These are phyloP conservation scores for Pterocles orientalis DNA, from an alignment of 2,113 vertebrate species.

Conservation along the genomic window DNA sequence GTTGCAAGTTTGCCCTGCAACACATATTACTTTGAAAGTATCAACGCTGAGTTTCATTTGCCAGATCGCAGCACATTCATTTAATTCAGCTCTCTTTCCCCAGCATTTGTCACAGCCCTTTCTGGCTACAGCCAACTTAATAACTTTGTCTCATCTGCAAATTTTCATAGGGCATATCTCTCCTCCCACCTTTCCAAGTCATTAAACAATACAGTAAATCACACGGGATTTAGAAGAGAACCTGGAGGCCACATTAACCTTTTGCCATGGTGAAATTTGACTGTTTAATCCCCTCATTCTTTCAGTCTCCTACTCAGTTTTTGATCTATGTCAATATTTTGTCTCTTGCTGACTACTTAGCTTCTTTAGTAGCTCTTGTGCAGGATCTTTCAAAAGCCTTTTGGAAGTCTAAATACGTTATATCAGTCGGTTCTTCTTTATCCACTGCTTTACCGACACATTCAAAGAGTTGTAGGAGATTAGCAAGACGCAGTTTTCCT, in stretches of 20 bases:
- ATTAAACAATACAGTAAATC: conserved; percentile 53
- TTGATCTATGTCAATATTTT: conserved; percentile 63
- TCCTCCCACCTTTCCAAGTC: conserved; percentile 37
- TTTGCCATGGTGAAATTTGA: conserved; percentile 17
- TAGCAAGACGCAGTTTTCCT: neutral
- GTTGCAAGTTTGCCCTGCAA: neutral
- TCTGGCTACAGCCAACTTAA: neutral
- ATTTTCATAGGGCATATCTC: neutral
- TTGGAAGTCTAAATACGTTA: conserved; percentile 27
- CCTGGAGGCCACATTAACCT: conserved; percentile 40
- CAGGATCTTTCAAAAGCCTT: conserved; percentile 47
- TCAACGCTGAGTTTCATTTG: neutral
- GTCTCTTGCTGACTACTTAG: conserved; percentile 39
- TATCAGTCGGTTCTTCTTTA: conserved; percentile 28
- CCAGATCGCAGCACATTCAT: accelerated
- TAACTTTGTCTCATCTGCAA: conserved; percentile 18
- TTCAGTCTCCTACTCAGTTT: conserved; percentile 37
- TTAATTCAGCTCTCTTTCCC: neutral
- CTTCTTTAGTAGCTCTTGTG: conserved; percentile 29
- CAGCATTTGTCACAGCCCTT: neutral
- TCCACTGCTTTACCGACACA: conserved; percentile 20
- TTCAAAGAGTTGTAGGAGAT: conserved; percentile 25
- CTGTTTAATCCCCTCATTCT: conserved; percentile 52
- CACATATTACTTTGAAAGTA: neutral
- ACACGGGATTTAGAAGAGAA: conserved; percentile 30